Evolutionary conservation across 2,113 vertebrate genomes (phyloP), one percentile per base, ranked within the genome.

Genomic region (Zootoca vivipara): DNA sequence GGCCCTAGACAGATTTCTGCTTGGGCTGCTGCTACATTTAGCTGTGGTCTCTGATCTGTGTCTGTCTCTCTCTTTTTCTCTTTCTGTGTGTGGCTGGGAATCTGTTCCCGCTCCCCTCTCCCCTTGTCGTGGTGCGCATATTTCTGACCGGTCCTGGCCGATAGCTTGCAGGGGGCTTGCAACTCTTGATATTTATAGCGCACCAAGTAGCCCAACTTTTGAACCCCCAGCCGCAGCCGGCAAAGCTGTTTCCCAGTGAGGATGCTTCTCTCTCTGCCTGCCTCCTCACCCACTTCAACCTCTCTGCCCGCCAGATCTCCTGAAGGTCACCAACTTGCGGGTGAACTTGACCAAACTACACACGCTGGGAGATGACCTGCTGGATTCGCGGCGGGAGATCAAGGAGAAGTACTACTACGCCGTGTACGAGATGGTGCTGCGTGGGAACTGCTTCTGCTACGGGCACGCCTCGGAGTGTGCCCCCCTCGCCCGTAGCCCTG

Each of bases 391-490:
- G 8, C 93, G 67, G 56, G 99, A 99, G 92, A 98, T 99, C 93
- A 98, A 97, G 86, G 98, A 99, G 75, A 99, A 99, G 90, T 99
- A 99, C 83, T 99, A 99, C 94, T 99, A 99, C 0, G 98, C 99
- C 0, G 96, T 99, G 13, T 98, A 99, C 0, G 99, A 99, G 93
- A 96, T 99, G 78, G 98, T 99, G 5, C 96, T 99, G 62, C 98
- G 99, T 0, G 99, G 99, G 62, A 99, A 98, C 97, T 99, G 99
- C 96, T 99, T 99, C 95, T 99, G 99, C 96, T 98, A 99, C 0
- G 99, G 99, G 70, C 99, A 99, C 0, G 99, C 99, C 20, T 98
- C 98, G 0, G 97, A 98, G 89, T 98, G 97, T 1, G 94, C 94
- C 1, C 97, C 96, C 0, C 94, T 97, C 6, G 93, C 95, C 0